Evolutionary conservation across 2,797 vertebrate species (phyloP).

Genomic region (Falco peregrinus): DNA sequence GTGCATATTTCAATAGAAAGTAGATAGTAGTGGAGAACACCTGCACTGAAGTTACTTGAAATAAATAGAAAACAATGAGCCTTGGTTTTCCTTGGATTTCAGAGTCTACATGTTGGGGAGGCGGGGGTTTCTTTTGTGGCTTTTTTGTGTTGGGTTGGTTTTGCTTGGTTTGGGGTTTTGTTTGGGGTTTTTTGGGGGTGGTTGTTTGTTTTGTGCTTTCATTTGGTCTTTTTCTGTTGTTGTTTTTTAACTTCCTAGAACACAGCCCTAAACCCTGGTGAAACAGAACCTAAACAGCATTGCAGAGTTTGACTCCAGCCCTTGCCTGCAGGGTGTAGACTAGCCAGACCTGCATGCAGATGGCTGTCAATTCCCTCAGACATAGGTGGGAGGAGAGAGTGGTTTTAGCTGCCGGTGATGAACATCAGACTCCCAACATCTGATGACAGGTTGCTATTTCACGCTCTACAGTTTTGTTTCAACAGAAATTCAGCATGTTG

Average conservation of each 20-base stretch:
- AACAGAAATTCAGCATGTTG: slow-evolving; percentile 54
- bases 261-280: background rate
- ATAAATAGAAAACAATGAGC: background rate
- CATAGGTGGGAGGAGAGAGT: slow-evolving; percentile 29
- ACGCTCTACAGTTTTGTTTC: slow-evolving; percentile 64
- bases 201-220: background rate
- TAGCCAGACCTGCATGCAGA: background rate
- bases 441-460: slow-evolving; percentile 73
- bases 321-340: background rate
- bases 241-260: background rate
- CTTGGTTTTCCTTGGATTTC: background rate
- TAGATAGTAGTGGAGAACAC: background rate
- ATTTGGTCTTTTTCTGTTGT: background rate
- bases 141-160: background rate
- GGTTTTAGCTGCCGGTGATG: slow-evolving; percentile 37
- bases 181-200: fast-evolving
- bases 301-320: background rate
- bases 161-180: background rate
- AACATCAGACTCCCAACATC: slow-evolving; percentile 41
- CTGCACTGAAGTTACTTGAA: background rate
- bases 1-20: background rate
- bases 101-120: fast-evolving
- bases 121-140: fast-evolving
- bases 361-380: slow-evolving; percentile 28
- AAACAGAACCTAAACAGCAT: background rate